Evolutionary conservation across 2,113 vertebrate species (phyloP), one percentile per base, ranked within the genome.

Genomic region (Murina feae): DNA sequence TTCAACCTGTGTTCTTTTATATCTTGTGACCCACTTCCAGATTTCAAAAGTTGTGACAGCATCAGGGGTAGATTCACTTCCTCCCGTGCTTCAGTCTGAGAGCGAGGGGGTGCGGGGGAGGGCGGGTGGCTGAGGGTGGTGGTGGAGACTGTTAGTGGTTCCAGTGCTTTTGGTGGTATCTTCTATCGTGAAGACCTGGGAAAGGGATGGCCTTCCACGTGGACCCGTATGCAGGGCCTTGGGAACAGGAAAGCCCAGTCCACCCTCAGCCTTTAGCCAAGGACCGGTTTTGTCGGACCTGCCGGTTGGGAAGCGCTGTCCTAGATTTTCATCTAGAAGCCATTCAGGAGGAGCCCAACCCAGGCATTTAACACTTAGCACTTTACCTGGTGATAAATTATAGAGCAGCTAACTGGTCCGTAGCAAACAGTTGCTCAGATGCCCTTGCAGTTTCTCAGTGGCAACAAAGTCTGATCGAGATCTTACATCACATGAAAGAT

Each of bases 11-110:
- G 0, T 44, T 86, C 66, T 60, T 78, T 90, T 37, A 18, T 2
- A 30, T 42, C 82, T 28, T 8, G 65, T 69, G 95, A 63, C 86
- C 53, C 88, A 75, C 91, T 90, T 95, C 91, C 91, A 96, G 94
- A 49, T 95, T 94, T 94, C 79, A 79, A 47, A 86, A 35, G 49
- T 20, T 51, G 53, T 84, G 71, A 72, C 17, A 6, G 37, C 10
- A 0, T 42, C 13, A 10, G 35, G n/a, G 93, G 20, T 20, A 42
- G 86, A 75, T 58, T 72, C 69, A 80, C 89, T 96, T 94, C 96
- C 74, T 91, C 89, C 66, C 60, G 4, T 93, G 75, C 83, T 66
- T 37, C 71, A 79, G n/a, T n/a, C 42, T 5, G 32, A 79, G 72
- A 75, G 85, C 28, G 82, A 18, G 55, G 23, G 51, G 21, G n/a